Conservation (phyloP, 1,140 invertebrate species). For the Microplitis demolitor region DNA sequence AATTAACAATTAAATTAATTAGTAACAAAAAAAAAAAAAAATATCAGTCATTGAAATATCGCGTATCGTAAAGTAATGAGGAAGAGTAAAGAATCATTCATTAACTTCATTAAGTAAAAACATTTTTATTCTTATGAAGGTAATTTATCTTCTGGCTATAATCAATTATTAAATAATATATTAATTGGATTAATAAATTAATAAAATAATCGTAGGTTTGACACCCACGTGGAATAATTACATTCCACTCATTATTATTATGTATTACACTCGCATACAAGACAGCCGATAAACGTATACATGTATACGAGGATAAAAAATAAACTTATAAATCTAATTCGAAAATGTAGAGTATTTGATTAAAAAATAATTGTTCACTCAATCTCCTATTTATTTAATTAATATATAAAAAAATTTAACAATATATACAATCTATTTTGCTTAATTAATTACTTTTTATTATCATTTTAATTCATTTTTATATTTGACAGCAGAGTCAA, state of each 20-base stretch:
- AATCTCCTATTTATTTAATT: background rate
- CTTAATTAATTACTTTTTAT: background rate
- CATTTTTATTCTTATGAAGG: conserved; percentile 29
- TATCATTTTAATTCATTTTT: conserved; percentile 17
- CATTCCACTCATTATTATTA: conserved; percentile 12
- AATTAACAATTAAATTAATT: background rate
- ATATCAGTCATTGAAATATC: background rate
- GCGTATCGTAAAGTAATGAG: background rate
- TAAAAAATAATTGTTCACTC: background rate
- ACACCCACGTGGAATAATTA: conserved; percentile 23
- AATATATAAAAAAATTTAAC: background rate
- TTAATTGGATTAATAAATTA: conserved; percentile 9
- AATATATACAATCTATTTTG: conserved; percentile 4
- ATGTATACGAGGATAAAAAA: conserved; percentile 21
- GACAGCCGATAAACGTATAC: conserved; percentile 22
- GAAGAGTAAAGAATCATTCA: conserved; percentile 9
- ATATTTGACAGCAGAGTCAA: conserved; percentile 50
- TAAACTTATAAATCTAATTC: conserved; percentile 19
- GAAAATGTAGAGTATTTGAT: background rate
- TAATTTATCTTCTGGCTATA: conserved; percentile 28
- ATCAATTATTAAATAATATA: conserved; percentile 14
- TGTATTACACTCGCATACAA: conserved; percentile 30
- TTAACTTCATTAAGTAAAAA: conserved; percentile 8
- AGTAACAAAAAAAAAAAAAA: background rate
- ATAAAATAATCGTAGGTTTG: conserved; percentile 26